Evolutionary conservation across 2,888 invertebrate species (phyloP), one percentile per base, ranked within the genome.

Genomic region (Andrena praecox): DNA sequence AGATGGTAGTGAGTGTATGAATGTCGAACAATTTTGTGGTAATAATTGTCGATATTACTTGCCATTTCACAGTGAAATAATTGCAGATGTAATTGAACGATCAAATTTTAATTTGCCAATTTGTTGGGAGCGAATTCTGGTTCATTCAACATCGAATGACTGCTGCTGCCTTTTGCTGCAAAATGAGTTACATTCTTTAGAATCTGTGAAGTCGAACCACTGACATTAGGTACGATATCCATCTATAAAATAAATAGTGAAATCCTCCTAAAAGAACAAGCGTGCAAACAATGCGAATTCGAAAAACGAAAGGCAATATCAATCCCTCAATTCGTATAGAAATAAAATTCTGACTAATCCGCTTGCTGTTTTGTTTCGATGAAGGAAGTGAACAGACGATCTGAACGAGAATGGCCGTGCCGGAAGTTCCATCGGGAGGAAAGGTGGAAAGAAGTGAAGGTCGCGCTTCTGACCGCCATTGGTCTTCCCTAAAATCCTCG

Each of bases 361-460:
- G 8, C 24, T 56, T 56, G 20, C 24, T 54, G 24, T 10, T 10
- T 24, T 8, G 3, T 20, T 54, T 8, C 8, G 20, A 54, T 54
- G 20, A 54, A 2, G 8, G 8, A 59, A 60, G 63, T 10, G 29
- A 56, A 77, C 62, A 48, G 64, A 75, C 71, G 80, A 71, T 70
- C 54, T 24, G 56, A 79, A 60, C 52, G 42, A 63, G 70, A 20
- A 48, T 31, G 35, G 73, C 56, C 60, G 35, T 62, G 35, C n/a
- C 62, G 73, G 72, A 77, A 70, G 66, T 73, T 50, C 27, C 50
- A 54, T 31, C 35, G n/a, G 69, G 79, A 64, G 31, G 33, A 52
- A 70, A 71, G 50, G 27, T 70, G 60, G 42, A 54, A 82, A 74
- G 63, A 77, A 64, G 35, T 68, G 12, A 66, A 69, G 82, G 35